Evolutionary conservation across 2,113 vertebrate genomes (phyloP).

Genomic region (Amblyopsis rosae): DNA sequence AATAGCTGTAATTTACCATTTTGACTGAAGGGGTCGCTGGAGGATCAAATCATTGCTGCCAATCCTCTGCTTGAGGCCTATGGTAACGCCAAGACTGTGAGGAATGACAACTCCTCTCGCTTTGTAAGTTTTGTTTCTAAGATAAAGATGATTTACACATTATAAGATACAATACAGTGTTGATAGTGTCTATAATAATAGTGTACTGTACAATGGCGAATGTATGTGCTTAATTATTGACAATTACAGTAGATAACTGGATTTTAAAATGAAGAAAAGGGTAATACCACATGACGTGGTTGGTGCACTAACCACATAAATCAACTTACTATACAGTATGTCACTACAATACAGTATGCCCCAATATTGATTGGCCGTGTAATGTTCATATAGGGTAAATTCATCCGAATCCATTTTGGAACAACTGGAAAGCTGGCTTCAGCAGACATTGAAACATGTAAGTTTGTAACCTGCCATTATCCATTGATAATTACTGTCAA

Average conservation of each 20-base stretch:
- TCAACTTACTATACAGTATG: neutral
- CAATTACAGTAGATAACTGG: no score
- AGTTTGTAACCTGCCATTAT: slow-evolving; percentile 46
- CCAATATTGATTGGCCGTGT: no score
- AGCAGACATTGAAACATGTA: slow-evolving; percentile 97
- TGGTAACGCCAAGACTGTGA: slow-evolving; percentile 88
- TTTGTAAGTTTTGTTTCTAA: slow-evolving; percentile 76
- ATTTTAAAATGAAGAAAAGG: neutral
- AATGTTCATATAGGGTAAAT: slow-evolving; percentile 79
- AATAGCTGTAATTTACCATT: neutral
- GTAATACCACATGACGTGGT: slow-evolving; percentile 26
- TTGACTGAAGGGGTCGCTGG: slow-evolving; percentile 82
- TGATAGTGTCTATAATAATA: no score
- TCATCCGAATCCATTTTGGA: slow-evolving; percentile 92
- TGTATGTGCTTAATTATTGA: no score
- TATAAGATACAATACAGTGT: no score
- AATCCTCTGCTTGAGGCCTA: slow-evolving; percentile 83
- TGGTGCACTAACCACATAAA: neutral
- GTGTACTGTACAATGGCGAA: no score
- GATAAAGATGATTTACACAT: neutral
- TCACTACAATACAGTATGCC: neutral
- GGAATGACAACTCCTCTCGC: slow-evolving; percentile 88
- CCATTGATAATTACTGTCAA: neutral
- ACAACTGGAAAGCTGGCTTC: slow-evolving; percentile 92
- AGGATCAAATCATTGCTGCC: slow-evolving; percentile 83